phyloP scores from a whole-genome alignment of 2,113 vertebrate species.

The Alligator mississippiensis region DNA sequence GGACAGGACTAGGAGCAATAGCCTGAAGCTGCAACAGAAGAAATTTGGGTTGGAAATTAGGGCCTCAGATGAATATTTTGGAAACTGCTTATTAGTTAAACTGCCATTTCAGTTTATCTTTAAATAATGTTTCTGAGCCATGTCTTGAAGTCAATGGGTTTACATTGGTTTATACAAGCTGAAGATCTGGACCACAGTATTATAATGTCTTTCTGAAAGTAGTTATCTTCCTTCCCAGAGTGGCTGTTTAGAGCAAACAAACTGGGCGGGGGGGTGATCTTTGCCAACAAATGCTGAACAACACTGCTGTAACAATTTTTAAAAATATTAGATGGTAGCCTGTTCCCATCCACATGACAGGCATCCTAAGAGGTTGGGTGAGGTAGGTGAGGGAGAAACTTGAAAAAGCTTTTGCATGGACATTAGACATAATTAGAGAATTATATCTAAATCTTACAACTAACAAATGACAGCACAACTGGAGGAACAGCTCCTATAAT shows the following conservation, averaged over 20 bases:
- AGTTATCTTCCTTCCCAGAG: conserved; percentile 19
- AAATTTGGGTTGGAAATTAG: too few relatives aligned
- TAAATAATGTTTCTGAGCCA: neutral
- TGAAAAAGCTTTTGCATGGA: conserved; percentile 42
- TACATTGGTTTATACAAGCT: neutral
- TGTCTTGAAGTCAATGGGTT: neutral
- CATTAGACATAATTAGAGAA: conserved; percentile 57
- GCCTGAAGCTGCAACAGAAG: too few relatives aligned
- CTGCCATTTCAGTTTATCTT: neutral
- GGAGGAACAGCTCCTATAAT: conserved; percentile 36
- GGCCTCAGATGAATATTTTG: neutral
- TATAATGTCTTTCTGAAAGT: conserved; percentile 25
- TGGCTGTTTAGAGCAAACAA: neutral
- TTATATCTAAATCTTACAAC: conserved; percentile 42
- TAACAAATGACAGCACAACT: conserved; percentile 39
- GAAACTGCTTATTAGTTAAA: conserved; percentile 16
- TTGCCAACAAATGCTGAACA: conserved; percentile 31
- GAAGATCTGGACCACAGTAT: conserved; percentile 6
- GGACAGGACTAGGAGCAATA: too few relatives aligned
- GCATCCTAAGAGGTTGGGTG: conserved; percentile 21
- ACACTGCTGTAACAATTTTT: conserved; percentile 54
- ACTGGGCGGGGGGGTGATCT: conserved; percentile 37
- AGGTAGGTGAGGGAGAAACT: conserved; percentile 21
- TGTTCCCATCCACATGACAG: conserved; percentile 36
- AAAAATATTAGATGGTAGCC: conserved; percentile 42